Percentiles rank a stretch among this genome's conserved stretches.
These are phyloP conservation scores for Synergus laeviventris DNA, from an alignment of 2,888 invertebrate genomes.

Conservation along the genomic window DNA sequence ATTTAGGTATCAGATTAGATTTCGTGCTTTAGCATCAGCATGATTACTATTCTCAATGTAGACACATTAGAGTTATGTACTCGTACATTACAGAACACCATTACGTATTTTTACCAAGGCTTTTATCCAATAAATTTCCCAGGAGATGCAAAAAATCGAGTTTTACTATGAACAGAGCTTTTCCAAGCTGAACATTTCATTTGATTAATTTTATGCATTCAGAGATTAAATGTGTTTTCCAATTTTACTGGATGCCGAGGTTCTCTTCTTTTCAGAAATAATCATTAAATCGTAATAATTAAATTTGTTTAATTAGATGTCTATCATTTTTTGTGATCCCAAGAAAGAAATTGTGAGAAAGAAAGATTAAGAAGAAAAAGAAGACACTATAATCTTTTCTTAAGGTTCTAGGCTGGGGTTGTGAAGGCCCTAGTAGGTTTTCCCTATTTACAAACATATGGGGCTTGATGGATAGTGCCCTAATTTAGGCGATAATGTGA, in stretches of 20 bases:
- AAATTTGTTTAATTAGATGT: too few relatives aligned
- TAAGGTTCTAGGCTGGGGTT: too few relatives aligned
- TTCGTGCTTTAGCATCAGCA: background rate
- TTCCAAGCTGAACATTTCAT: background rate
- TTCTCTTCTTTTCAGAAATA: background rate
- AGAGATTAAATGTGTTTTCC: background rate
- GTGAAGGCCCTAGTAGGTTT: too few relatives aligned
- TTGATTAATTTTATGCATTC: slow-evolving; percentile 8
- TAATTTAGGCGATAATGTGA: too few relatives aligned
- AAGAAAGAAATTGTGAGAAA: background rate
- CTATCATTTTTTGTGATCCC: too few relatives aligned
- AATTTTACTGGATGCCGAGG: background rate
- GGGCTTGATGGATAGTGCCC: too few relatives aligned
- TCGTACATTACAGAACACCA: background rate
- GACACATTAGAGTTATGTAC: slow-evolving; percentile 4
- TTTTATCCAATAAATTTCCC: background rate
- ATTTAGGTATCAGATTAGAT: slow-evolving; percentile 21
- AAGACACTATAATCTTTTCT: too few relatives aligned
- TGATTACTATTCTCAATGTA: slow-evolving; percentile 7
- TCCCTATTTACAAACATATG: too few relatives aligned
- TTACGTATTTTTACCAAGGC: slow-evolving; percentile 5
- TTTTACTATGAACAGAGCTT: slow-evolving; percentile 9
- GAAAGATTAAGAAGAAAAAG: background rate
- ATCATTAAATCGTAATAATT: too few relatives aligned
- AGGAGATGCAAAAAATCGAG: background rate